Evolutionary conservation across 2,888 invertebrate genomes (phyloP).

Genomic region (Halocaridina rubra): DNA sequence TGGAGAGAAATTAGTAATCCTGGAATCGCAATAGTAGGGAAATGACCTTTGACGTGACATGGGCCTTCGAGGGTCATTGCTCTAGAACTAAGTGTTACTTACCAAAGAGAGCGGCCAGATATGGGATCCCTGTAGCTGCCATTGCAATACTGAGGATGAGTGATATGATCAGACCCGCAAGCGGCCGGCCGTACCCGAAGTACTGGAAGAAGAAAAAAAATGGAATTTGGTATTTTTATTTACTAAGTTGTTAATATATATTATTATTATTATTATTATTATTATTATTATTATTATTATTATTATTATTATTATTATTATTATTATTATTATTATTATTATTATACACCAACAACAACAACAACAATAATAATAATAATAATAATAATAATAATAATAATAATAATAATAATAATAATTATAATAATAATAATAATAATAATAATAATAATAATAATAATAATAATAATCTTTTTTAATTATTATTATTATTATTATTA

Average conservation of each 20-base stretch:
- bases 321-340: neutral
- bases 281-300: neutral
- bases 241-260: too few species aligned
- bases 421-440: neutral
- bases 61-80: too few species aligned
- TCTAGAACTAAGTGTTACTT: too few species aligned
- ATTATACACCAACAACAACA: neutral
- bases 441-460: neutral
- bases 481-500: neutral
- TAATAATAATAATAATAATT: neutral
- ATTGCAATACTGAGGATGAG: neutral
- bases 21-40: too few species aligned
- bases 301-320: neutral
- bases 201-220: neutral
- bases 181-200: neutral
- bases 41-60: too few species aligned
- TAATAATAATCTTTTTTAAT: neutral
- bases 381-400: neutral
- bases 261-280: neutral
- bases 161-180: neutral
- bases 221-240: too few species aligned
- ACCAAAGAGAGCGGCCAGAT: neutral
- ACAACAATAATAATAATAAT: neutral
- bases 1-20: too few species aligned
- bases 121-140: neutral